Base-by-base conservation (phyloP, 2,113 vertebrate genomes). In the Lycaon pictus region DNA sequence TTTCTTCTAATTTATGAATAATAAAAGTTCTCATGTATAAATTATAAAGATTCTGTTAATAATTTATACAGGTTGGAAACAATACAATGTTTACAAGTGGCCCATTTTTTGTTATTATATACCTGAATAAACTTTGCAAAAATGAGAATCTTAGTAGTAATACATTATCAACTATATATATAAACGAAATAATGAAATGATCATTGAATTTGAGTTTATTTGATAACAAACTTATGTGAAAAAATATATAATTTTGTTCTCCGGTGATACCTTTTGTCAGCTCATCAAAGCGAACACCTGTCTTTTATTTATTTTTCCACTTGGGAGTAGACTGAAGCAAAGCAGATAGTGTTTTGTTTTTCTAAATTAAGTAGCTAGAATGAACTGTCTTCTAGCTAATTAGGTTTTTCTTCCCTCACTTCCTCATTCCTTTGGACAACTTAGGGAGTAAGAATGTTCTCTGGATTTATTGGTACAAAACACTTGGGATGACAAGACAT, bases 1-100 rank as follows among this genome's bases (percentile, higher is more conserved):
- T 51, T 51, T 22, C 63, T 92, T 67, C 76, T 79, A 88, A 84
- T 77, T 95, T 93, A 88, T 92, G 86, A 67, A 94, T 79, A 87
- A 93, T 56, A 90, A 55, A 82, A 17, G 17, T 63, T 90, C n/a
- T 48, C 29, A 77, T 77, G 23, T 81, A 81, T 80, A 91, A 88
- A 87, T 93, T 35, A 92, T 83, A 60, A 87, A 35, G 69, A 5
- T 55, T 43, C 84, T 83, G 9, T 88, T 92, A 92, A 94, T 94
- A 76, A 90, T 71, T 86, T 94, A 93, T 29, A 84, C 92, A 67
- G 51, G 12, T 56, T 88, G 43, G 69, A 95, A 94, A 95, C 11
- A 95, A 29, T 63, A 60, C 23, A 81, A 74, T 37, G 55, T 77
- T 83, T 96, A n/a, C 2, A 85, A 51, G n/a, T 87, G 53, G 51